These are phyloP conservation scores for Hoplodrina ambigua DNA, from an alignment of 2,888 invertebrate species.

Conservation along the genomic window DNA sequence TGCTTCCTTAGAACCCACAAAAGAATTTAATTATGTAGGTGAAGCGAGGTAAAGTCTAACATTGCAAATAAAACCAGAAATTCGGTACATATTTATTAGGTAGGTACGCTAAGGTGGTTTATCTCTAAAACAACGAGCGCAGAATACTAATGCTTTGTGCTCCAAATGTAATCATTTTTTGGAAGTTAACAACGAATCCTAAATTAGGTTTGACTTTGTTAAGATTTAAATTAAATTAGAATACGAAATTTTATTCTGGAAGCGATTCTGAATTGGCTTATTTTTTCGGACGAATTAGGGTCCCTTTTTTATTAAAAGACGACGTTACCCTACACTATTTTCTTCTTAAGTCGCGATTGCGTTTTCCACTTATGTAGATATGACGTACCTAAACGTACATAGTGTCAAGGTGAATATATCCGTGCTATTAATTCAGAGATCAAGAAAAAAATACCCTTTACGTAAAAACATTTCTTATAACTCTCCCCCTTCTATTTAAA, in stretches of 20 bases:
- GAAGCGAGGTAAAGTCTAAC: constrained; percentile 51
- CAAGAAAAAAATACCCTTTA: not conserved
- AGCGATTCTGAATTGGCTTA: constrained; percentile 5
- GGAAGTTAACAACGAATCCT: constrained; percentile 48
- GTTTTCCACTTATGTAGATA: not conserved
- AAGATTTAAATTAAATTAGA: constrained; percentile 52
- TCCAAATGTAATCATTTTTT: constrained; percentile 59
- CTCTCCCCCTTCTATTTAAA: not conserved
- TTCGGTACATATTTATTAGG: constrained; percentile 60
- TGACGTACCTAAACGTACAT: not conserved
- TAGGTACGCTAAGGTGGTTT: constrained; percentile 47
- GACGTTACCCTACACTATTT: not conserved
- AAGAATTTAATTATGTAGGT: constrained; percentile 67
- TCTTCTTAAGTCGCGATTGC: not conserved
- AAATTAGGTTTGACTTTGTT: constrained; percentile 46
- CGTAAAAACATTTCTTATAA: not conserved
- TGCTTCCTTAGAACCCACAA: constrained; percentile 55
- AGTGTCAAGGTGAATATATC: not conserved
- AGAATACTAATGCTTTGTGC: constrained; percentile 56
- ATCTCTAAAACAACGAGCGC: constrained; percentile 37
- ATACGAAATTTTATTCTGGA: constrained; percentile 29
- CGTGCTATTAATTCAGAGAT: not conserved
- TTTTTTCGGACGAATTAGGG: not conserved
- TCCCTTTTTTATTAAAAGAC: not conserved
- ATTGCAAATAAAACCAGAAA: constrained; percentile 61